Percentiles rank a stretch among this genome's conserved stretches.
phyloP scores from a whole-genome alignment of 2,888 invertebrate genomes.

The Malthinus flaveolus region DNA sequence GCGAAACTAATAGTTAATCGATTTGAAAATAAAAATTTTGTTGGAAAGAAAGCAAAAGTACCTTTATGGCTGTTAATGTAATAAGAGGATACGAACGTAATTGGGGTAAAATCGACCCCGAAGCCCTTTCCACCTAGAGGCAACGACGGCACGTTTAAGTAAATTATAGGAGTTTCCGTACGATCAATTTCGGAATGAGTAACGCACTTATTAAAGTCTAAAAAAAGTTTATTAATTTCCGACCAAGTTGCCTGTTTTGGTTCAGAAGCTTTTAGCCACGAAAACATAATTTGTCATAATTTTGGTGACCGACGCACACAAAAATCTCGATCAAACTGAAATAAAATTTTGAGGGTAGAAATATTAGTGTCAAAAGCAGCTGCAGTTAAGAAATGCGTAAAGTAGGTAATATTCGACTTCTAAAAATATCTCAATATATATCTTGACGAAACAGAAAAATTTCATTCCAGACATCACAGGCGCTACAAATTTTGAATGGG shows the following conservation, averaged over 20 bases:
- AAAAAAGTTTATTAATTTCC: constrained; percentile 58
- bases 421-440: constrained; percentile 53
- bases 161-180: constrained; percentile 64
- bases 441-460: constrained; percentile 41
- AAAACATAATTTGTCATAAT: constrained; percentile 43
- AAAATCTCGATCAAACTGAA: constrained; percentile 26
- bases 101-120: constrained; percentile 61
- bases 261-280: constrained; percentile 51
- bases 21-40: neutral
- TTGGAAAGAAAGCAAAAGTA: constrained; percentile 41
- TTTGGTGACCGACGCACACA: constrained; percentile 1
- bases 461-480: no score
- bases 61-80: constrained; percentile 70
- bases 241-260: constrained; percentile 59
- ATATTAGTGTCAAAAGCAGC: constrained; percentile 44
- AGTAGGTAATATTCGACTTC: constrained; percentile 52
- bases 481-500: no score
- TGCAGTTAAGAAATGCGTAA: constrained; percentile 49
- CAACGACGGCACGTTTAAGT: constrained; percentile 57
- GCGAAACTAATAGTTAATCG: no score
- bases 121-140: constrained; percentile 53
- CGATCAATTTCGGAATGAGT: constrained; percentile 69
- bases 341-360: constrained; percentile 35
- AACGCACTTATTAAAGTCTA: constrained; percentile 61
- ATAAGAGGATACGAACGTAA: constrained; percentile 65